Percentiles rank a stretch among this genome's conserved stretches.
Conservation (phyloP, 2,113 vertebrate genomes). For the Cygnus buccinator region DNA sequence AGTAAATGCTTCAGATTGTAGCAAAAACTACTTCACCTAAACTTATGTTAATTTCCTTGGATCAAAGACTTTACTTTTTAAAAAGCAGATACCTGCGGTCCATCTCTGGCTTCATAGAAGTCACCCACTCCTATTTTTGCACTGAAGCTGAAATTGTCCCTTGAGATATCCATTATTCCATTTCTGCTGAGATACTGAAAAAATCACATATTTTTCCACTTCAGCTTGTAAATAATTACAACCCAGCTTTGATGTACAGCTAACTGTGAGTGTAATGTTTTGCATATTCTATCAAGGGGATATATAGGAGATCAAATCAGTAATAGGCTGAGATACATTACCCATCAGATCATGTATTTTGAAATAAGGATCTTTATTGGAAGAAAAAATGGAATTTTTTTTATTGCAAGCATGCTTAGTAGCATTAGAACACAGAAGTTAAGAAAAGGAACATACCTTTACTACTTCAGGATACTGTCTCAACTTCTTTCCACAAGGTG, state of each 20-base stretch:
- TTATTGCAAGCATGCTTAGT: constrained; percentile 32
- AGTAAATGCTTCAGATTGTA: constrained; percentile 62
- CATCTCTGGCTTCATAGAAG: constrained; percentile 98
- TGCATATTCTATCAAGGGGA: constrained; percentile 66
- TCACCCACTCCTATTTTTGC: constrained; percentile 97
- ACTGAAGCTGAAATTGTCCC: constrained; percentile 98
- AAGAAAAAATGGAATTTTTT: constrained; percentile 39
- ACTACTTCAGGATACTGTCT: constrained; percentile 94
- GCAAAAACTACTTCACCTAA: constrained; percentile 74
- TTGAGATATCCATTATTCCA: constrained; percentile 95
- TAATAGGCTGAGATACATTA: constrained; percentile 50
- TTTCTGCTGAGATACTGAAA: constrained; percentile 94
- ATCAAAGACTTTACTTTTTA: constrained; percentile 82
- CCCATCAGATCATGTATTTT: constrained; percentile 47
- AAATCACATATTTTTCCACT: constrained; percentile 90
- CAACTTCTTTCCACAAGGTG: constrained; percentile 95
- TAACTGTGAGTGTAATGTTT: constrained; percentile 70
- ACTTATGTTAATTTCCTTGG: constrained; percentile 73
- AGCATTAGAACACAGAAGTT: background rate
- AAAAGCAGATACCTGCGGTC: constrained; percentile 90
- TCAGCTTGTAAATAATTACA: constrained; percentile 83
- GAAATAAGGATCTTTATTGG: constrained; percentile 57
- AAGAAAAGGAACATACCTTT: constrained; percentile 82
- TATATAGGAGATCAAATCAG: constrained; percentile 62
- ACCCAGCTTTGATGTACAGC: constrained; percentile 78